Conservation (phyloP, 2,797 vertebrate genomes). For the Emydoidea blandingii region DNA sequence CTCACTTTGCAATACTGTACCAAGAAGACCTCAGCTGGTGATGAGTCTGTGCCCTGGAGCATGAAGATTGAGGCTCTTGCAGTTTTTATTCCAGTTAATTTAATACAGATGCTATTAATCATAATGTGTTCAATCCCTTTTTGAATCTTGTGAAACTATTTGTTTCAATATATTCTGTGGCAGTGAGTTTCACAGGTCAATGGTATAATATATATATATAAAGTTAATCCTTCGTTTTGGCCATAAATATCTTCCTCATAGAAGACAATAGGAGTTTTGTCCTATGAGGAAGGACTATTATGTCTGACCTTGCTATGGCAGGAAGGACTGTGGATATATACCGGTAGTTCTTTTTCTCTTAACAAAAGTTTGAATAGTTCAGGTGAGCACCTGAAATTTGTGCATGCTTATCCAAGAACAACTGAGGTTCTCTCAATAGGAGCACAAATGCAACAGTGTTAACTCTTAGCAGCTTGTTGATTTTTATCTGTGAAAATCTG, state of each 20-base stretch:
- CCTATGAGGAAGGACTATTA: background rate
- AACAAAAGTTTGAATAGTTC: background rate
- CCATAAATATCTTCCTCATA: constrained; percentile 15
- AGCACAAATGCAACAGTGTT: background rate
- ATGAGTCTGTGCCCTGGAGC: constrained; percentile 53
- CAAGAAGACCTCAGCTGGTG: constrained; percentile 49
- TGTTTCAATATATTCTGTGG: constrained; percentile 63
- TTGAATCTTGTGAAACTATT: constrained; percentile 52
- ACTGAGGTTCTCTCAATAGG: background rate
- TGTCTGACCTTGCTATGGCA: background rate
- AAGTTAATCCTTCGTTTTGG: constrained; percentile 64
- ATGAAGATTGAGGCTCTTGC: constrained; percentile 58
- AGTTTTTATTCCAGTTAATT: constrained; percentile 43
- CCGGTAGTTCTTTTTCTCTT: background rate
- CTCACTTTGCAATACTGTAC: background rate
- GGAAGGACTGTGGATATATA: background rate
- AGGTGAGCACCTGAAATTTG: background rate
- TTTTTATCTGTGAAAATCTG: rapidly evolving
- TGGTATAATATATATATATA: constrained; percentile 67
- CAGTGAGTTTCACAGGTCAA: constrained; percentile 66
- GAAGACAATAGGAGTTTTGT: background rate
- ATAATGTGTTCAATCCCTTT: constrained; percentile 57
- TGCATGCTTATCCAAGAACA: background rate
- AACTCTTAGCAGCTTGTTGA: background rate
- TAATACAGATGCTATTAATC: constrained; percentile 59